Percentiles rank a stretch among this genome's conserved stretches.
Evolutionary conservation across 1,140 invertebrate genomes (phyloP).

Genomic region (Lordiphosa stackelbergi): DNA sequence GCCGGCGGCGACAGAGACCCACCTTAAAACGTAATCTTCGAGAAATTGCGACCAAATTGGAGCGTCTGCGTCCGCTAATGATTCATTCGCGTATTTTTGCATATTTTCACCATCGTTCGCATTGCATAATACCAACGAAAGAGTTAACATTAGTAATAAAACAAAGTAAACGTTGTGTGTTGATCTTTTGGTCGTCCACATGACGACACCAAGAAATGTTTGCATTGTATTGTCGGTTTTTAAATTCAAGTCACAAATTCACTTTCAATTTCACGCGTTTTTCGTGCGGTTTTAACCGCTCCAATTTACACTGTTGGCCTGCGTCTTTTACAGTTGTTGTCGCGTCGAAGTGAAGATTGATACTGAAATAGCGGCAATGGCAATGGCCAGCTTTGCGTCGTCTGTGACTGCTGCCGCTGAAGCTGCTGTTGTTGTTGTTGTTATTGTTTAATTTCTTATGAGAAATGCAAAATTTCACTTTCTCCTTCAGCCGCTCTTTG

Average conservation of each 20-base stretch:
- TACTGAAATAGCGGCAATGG: slow-evolving; percentile 31
- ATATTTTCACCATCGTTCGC: slow-evolving; percentile 56
- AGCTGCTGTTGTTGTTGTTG: slow-evolving; percentile 21
- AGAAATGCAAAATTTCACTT: slow-evolving; percentile 75
- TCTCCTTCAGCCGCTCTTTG: slow-evolving; percentile 53
- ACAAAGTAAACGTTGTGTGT: slow-evolving; percentile 39
- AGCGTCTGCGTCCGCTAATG: slow-evolving; percentile 28
- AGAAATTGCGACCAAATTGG: slow-evolving; percentile 71
- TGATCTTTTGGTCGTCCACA: slow-evolving; percentile 44
- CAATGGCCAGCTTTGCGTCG: slow-evolving; percentile 20
- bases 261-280: slow-evolving; percentile 54
- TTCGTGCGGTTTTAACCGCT: slow-evolving; percentile 22
- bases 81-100: slow-evolving; percentile 70
- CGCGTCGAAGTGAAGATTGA: slow-evolving; percentile 29
- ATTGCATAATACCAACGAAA: slow-evolving; percentile 53
- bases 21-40: slow-evolving; percentile 76
- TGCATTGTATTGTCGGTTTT: slow-evolving; percentile 59
- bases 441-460: slow-evolving; percentile 23
- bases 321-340: slow-evolving; percentile 11
- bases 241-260: slow-evolving; percentile 40
- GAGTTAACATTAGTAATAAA: slow-evolving; percentile 19
- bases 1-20: slow-evolving; percentile 7
- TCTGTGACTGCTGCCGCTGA: slow-evolving; percentile 24
- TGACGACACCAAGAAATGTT: slow-evolving; percentile 45
- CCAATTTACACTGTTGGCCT: slow-evolving; percentile 16